Evolutionary conservation across 2,113 vertebrate genomes (phyloP), one percentile per base, ranked within the genome.

Genomic region (Podarcis raffonei): DNA sequence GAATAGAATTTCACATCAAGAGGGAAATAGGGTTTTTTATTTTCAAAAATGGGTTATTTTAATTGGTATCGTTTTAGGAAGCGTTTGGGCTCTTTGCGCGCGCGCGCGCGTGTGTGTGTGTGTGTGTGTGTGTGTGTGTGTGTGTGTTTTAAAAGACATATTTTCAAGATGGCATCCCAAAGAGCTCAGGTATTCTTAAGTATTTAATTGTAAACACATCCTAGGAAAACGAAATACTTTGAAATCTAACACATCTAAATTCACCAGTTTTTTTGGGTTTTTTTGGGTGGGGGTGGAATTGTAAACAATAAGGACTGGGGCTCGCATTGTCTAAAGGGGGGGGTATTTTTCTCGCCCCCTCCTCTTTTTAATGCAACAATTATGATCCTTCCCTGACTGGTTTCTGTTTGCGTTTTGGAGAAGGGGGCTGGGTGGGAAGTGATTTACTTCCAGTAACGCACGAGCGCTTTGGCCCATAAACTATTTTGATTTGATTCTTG

Each of bases 401-500:
- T 68, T 71, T 83, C 37, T 83, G 23, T 83, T 42, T 68, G 62
- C 4, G 5, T 11, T 30, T 39, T 42, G 37, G 35, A 6, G 9
- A 6, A 12, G 12, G 62, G 5, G 9, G 2, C 25, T 3, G 57
- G 8, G 7, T 0, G 20, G 6, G 30, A 23, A 20, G 12, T 65
- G 82, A 83, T 48, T 69, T 83, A 83, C 66, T 71, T 83, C 65
- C 13, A 20, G 82, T 37, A 13, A 83, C 13, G 65, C 81, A 42
- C 65, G 25, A 71, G 66, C 82, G 68, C 18, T 23, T 48, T 12
- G 82, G 68, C 68, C 83, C 68, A 83, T 72, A 84, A 84, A 84
- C 83, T 71, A 72, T 72, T 72, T 84, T 84, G 83, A 84, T 84
- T 72, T 53, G 83, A 84, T 72, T 72, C 30, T 13, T 27, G 68